A percentile compares a stretch with the other conserved stretches of the same genome.
Evolutionary conservation across 1,140 invertebrate species (phyloP).

Genomic region (Drosophila mayri): DNA sequence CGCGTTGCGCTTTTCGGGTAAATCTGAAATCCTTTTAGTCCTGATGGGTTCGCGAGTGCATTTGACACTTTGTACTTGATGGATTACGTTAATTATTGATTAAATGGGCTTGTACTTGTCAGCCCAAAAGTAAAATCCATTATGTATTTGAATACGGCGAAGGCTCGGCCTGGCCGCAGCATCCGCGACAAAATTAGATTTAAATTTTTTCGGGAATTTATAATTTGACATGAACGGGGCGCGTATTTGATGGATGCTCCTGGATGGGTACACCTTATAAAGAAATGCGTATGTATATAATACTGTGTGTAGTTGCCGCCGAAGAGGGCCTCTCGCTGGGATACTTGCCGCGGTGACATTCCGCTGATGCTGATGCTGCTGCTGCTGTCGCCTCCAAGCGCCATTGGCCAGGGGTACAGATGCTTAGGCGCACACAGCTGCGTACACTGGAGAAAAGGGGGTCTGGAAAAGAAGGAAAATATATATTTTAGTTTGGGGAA

Average conservation of each 20-base stretch:
- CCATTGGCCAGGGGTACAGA: conserved; percentile 13
- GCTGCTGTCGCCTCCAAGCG: conserved; percentile 31
- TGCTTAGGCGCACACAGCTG: not conserved
- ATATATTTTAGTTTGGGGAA: not conserved
- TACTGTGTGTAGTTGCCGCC: conserved; percentile 17
- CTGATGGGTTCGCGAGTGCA: conserved; percentile 73
- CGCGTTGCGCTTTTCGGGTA: conserved; percentile 51
- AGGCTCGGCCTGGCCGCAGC: not conserved
- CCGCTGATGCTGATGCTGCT: conserved; percentile 29
- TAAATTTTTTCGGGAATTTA: conserved; percentile 71
- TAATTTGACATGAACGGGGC: conserved; percentile 67
- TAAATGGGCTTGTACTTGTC: conserved; percentile 83
- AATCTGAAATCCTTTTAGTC: conserved; percentile 69
- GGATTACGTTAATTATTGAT: conserved; percentile 84
- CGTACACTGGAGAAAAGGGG: not conserved
- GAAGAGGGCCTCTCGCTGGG: conserved; percentile 26
- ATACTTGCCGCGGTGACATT: conserved; percentile 48
- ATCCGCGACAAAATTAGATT: conserved; percentile 66
- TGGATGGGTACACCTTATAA: conserved; percentile 10
- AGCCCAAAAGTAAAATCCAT: conserved; percentile 70
- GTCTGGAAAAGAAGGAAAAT: not conserved
- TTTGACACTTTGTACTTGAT: conserved; percentile 83
- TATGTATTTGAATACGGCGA: conserved; percentile 69
- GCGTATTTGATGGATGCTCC: conserved; percentile 73
- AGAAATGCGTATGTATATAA: conserved; percentile 1